Base-by-base conservation (phyloP, 2,797 vertebrate genomes). In the Huso huso region DNA sequence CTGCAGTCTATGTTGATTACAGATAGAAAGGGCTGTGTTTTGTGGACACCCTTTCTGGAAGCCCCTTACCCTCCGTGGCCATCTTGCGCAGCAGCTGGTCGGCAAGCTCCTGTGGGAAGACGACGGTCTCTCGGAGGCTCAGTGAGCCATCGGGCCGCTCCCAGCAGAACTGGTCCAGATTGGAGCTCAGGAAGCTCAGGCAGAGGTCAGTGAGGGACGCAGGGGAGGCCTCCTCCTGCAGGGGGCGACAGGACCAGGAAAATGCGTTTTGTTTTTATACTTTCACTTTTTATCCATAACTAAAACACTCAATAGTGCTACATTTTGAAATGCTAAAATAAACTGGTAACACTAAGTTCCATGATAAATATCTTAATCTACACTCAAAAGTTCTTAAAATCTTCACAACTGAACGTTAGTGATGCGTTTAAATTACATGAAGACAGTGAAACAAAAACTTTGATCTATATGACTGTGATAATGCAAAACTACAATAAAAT, bases 51-150 rank as follows among this genome's bases (percentile, higher is more conserved):
- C 37, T 37, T 37, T 37, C 37, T 37, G 37, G 37, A 37, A 37
- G 64, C 18, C 61, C 48, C 82, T 91, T 90, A 98, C 96, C 95
- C 77, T 96, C 93, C 77, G 86, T 86, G 51, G 97, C 93, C 94
- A 99, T 98, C 0, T 95, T 99, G 77, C 89, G 90, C 82, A 99
- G 88, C 74, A 99, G 87, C 72, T 95, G 92, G 74, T 98, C 97
- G 11, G 97, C 95, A 23, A 99, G 90, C 81, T 99, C 97, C 80
- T 99, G 97, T 8, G 97, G 97, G 81, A 99, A 99, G 69, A 96
- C 90, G 3, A 96, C 89, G 9, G 93, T 92, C 77, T 99, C 96
- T 68, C 95, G 92, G 73, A 99, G 89, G 79, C 93, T 91, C 23
- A 95, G 72, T 0, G 96, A 97, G 53, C 96, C 96, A 82, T 99